Evolutionary conservation across 2,888 invertebrate species (phyloP).

Genomic region (Athalia circularis): DNA sequence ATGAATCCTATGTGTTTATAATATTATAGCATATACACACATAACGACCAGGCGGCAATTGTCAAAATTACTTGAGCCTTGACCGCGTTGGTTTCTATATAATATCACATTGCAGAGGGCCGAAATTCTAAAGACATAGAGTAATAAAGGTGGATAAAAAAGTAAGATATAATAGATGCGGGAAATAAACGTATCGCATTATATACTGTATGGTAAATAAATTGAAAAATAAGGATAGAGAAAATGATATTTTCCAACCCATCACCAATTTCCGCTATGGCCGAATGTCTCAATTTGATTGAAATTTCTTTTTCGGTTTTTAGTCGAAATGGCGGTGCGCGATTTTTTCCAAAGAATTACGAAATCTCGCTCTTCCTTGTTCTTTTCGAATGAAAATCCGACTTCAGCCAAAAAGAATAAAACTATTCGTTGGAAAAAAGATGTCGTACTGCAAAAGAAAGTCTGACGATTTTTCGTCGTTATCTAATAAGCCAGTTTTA

Average conservation of each 20-base stretch:
- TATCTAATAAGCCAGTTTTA: background rate
- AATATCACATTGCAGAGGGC: background rate
- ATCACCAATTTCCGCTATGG: no score
- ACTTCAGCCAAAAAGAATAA: background rate
- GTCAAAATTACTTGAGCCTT: constrained; percentile 47
- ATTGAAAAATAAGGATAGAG: background rate
- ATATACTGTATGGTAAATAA: background rate
- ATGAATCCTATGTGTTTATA: constrained; percentile 9
- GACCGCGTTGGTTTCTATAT: constrained; percentile 42
- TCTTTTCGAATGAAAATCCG: background rate
- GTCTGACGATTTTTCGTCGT: background rate
- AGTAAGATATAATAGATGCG: background rate
- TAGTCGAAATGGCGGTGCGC: background rate
- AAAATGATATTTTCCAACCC: no score
- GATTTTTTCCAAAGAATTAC: no score
- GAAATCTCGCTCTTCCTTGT: background rate
- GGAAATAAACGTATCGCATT: background rate
- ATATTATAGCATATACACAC: background rate
- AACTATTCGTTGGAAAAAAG: background rate
- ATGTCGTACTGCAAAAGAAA: background rate
- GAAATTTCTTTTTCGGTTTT: background rate
- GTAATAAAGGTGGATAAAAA: background rate
- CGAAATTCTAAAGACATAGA: constrained; percentile 1
- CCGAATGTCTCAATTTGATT: background rate
- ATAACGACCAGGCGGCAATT: constrained; percentile 38